Evolutionary conservation across 2,113 vertebrate genomes (phyloP), one percentile per base, ranked within the genome.

Genomic region (Melospiza georgiana): DNA sequence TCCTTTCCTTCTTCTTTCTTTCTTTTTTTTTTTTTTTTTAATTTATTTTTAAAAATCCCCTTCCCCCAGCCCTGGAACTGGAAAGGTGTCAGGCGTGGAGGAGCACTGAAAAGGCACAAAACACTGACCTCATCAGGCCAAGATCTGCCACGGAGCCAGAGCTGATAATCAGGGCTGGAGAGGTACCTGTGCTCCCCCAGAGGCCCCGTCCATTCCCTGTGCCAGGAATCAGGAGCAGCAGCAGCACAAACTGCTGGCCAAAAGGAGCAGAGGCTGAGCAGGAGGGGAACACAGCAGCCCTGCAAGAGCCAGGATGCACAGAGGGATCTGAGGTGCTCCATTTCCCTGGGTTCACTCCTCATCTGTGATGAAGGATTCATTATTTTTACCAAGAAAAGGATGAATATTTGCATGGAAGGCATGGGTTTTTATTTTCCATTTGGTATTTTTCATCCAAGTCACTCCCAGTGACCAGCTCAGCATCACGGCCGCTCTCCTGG

Each of bases 61-160:
- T 58, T 69, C 83, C 69, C 78, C 87, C 85, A 88, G 2, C 62
- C 37, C 61, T 77, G 95, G 86, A 93, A 96, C 8, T 27, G 93
- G 93, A 81, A 97, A 97, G 96, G 96, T 97, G 97, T 96, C 93
- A 91, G 94, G 97, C 92, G 25, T 25, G 86, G 95, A 97, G 91
- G 84, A 96, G 84, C 96, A 94, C 67, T 97, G 96, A 96, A 97
- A 97, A 97, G 96, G 97, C 95, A 98, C 97, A 97, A 67, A 97
- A 97, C 97, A 97, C 58, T 96, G 97, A 98, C 98, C 98, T 96
- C 97, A 44, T 97, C 95, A 91, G 97, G 98, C 97, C 97, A 90
- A 96, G 96, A 96, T 84, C 95, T 5, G 96, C 91, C 77, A 96
- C 74, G 90, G 96, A 97, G 94, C 83, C 80, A 66, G 94, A 87